phyloP scores from a whole-genome alignment of 1,140 invertebrate genomes.

The Odontomachus brunneus region DNA sequence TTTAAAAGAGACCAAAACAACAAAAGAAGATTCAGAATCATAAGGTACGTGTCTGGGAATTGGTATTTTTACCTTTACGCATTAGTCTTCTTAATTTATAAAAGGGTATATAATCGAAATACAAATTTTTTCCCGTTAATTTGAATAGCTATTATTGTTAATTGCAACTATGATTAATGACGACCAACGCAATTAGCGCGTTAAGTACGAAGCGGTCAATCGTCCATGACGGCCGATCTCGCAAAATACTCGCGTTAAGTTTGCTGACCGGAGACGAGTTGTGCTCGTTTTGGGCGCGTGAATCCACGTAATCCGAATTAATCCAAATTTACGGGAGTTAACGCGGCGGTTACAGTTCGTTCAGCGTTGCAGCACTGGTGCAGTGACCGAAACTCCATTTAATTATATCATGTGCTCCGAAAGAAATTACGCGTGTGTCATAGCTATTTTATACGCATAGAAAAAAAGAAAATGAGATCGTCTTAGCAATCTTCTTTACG shows the following conservation, averaged over 20 bases:
- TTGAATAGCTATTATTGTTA: no score
- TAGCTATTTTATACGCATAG: neutral
- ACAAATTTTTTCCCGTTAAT: neutral
- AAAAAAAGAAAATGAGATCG: neutral
- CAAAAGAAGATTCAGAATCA: no score
- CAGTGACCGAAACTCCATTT: constrained; percentile 21
- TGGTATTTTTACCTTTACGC: no score
- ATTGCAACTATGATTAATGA: neutral
- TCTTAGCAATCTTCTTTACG: neutral
- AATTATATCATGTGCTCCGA: constrained; percentile 23
- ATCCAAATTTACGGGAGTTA: constrained; percentile 50
- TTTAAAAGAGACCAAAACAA: no score
- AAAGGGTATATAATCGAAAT: neutral
- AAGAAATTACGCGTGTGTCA: constrained; percentile 12
- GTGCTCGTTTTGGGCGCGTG: neutral
- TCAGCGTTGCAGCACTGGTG: neutral
- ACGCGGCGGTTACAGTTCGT: constrained; percentile 13
- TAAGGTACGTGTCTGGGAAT: no score
- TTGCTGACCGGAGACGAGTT: constrained; percentile 3
- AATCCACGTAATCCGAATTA: constrained; percentile 43
- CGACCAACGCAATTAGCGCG: neutral
- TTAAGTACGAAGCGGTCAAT: constrained; percentile 17
- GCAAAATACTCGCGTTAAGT: constrained; percentile 30
- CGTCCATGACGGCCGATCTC: neutral
- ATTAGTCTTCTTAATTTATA: neutral